A percentile compares a stretch with the other conserved stretches of the same genome.
These are phyloP conservation scores for Pelobates cultripes DNA, from an alignment of 2,797 vertebrate species.

Conservation along the genomic window DNA sequence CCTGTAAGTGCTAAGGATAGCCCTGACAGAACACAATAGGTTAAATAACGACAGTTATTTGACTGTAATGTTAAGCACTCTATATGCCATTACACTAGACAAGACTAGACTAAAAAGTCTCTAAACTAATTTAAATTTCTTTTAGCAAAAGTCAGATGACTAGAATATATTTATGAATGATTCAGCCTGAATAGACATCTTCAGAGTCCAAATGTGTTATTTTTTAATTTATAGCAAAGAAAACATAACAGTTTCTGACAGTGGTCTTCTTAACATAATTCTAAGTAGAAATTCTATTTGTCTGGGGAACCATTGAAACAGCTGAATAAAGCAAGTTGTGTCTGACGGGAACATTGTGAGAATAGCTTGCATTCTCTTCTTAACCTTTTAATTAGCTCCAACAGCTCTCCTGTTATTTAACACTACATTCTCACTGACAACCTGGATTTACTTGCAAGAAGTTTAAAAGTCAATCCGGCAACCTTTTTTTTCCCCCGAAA, in stretches of 20 bases:
- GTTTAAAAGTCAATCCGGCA: conserved; percentile 21
- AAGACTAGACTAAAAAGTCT: too few relatives aligned
- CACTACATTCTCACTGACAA: conserved; percentile 61
- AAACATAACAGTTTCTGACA: not conserved
- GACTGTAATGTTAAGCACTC: too few relatives aligned
- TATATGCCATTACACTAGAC: too few relatives aligned
- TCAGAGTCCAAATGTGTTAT: not conserved
- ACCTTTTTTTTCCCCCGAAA: conserved; percentile 28
- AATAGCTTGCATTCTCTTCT: conserved; percentile 67
- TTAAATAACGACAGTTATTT: too few relatives aligned
- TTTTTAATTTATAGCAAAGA: not conserved
- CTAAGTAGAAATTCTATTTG: conserved; percentile 63
- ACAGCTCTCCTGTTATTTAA: conserved; percentile 66
- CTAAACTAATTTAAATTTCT: too few relatives aligned
- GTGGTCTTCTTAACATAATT: conserved; percentile 57
- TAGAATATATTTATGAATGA: not conserved
- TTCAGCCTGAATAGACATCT: not conserved
- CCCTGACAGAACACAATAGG: too few relatives aligned
- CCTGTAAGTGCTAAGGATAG: too few relatives aligned
- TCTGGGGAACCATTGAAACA: conserved; percentile 64
- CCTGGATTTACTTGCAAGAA: conserved; percentile 57
- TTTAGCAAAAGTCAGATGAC: too few relatives aligned
- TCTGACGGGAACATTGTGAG: conserved; percentile 65
- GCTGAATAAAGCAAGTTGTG: conserved; percentile 56
- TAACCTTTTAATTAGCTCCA: conserved; percentile 64